A percentile compares a stretch with the other conserved stretches of the same genome.
Conservation (phyloP, 2,113 vertebrate genomes). For the Oryzias celebensis region DNA sequence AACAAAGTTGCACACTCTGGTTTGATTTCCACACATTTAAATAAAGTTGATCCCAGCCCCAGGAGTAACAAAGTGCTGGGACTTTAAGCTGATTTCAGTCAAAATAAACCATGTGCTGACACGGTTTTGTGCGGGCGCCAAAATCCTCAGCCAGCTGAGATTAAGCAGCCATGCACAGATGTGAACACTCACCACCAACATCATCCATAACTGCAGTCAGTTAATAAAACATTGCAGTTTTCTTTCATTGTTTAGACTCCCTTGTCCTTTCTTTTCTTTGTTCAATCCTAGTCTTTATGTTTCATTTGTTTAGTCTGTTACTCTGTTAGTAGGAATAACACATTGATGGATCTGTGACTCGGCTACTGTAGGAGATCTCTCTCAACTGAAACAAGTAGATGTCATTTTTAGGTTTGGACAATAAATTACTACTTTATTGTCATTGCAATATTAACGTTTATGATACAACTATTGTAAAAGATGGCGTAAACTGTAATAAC, state of each 20-base stretch:
- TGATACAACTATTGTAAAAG: too few relatives aligned
- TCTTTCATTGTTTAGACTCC: too few relatives aligned
- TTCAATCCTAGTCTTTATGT: conserved; percentile 22
- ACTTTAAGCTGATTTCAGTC: conserved; percentile 62
- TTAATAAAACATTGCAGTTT: too few relatives aligned
- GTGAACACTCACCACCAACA: conserved; percentile 28
- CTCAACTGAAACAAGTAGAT: too few relatives aligned
- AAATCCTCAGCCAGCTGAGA: conserved; percentile 49
- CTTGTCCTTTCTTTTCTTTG: conserved; percentile 15
- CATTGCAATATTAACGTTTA: too few relatives aligned
- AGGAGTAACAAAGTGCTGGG: conserved; percentile 36
- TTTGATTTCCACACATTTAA: conserved; percentile 3
- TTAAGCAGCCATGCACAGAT: conserved; percentile 40
- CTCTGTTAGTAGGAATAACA: too few relatives aligned
- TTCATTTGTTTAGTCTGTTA: too few relatives aligned
- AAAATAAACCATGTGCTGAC: conserved; percentile 55
- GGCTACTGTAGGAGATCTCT: conserved; percentile 53
- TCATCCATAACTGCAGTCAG: neutral
- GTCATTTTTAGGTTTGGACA: too few relatives aligned
- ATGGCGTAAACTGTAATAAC: too few relatives aligned
- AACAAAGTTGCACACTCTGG: neutral
- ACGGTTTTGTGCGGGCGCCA: conserved; percentile 55
- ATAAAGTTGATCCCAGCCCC: conserved; percentile 17
- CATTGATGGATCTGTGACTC: conserved; percentile 31
- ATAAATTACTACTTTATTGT: too few relatives aligned